These are phyloP conservation scores for Achatina immaculata DNA, from an alignment of 1,140 invertebrate genomes.

Conservation along the genomic window DNA sequence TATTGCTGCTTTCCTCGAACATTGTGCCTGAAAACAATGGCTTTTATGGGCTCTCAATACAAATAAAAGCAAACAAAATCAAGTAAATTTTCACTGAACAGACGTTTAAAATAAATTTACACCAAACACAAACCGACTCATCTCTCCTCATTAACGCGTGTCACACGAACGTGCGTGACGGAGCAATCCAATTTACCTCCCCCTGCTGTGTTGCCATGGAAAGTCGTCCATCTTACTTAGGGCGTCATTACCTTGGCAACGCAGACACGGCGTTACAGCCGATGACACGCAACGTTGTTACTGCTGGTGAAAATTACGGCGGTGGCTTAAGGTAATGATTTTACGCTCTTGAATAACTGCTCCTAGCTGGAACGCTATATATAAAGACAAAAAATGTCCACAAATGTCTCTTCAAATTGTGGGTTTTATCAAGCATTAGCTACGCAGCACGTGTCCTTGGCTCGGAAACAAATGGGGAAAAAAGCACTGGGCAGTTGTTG, in stretches of 20 bases:
- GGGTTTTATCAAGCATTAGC: neutral
- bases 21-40: too few species aligned
- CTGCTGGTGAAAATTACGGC: neutral
- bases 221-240: constrained; percentile 13
- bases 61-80: neutral
- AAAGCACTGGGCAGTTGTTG: neutral
- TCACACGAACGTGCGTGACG: neutral
- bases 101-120: constrained; percentile 3
- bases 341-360: neutral
- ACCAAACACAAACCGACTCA: neutral
- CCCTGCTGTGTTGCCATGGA: constrained; percentile 3
- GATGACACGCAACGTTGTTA: constrained; percentile 6
- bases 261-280: neutral
- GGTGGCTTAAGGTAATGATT: neutral
- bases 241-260: neutral
- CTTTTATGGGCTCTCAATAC: too few species aligned
- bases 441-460: neutral
- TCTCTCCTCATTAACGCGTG: neutral
- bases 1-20: too few species aligned
- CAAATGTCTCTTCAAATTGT: neutral
- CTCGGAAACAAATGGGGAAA: neutral
- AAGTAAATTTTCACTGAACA: neutral
- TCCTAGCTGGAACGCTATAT: neutral
- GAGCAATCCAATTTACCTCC: constrained; percentile 18
- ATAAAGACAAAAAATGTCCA: neutral